Base-by-base conservation (phyloP, 2,888 invertebrate genomes). In the Scaptomyza reducta region DNA sequence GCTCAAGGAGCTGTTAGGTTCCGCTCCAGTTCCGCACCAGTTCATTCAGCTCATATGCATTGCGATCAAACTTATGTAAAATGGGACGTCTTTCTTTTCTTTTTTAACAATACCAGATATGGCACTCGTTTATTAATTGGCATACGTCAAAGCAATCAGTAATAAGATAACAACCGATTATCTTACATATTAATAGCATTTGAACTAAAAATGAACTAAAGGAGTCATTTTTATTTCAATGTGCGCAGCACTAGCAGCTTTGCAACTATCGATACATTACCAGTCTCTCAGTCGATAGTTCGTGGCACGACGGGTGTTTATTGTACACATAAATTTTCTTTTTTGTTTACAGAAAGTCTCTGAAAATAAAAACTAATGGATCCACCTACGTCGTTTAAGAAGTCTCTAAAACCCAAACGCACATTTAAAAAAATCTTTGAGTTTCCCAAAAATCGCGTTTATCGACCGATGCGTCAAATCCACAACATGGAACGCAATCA, bases 391-490 rank as follows among this genome's bases (percentile, higher is more conserved):
- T 3, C 16, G 2, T 1, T 35, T 3, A 22, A 22, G 3, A 22
- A 22, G n/a, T n/a, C n/a, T n/a, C n/a, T n/a, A 0, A 84, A 74
- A 18, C 13, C 51, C 0, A 81, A 65, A 47, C 69, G 68, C 0
- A 46, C 82, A 0, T 82, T 79, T 40, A 82, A 82, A 29, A 58
- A 42, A 2, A 47, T 64, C 4, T 82, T 85, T 64, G 41, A 60
- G 3, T 75, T 82, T 35, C 69, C 82, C 5, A 82, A 59, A 42
- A 82, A 85, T 50, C 68, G 75, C 6, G 74, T 74, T 0, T 82
- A 82, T 49, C 82, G 85, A 0, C 85, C 82, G 1, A 49, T 82
- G 2, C 79, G 82, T 5, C 82, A 82, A 53, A 75, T 82, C 6
- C 75, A 85, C 55, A 82, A 82, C 18, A 63, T 79, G 56, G 85